Evolutionary conservation across 2,113 vertebrate genomes (phyloP), one percentile per base, ranked within the genome.

Genomic region (Chinchilla lanigera): DNA sequence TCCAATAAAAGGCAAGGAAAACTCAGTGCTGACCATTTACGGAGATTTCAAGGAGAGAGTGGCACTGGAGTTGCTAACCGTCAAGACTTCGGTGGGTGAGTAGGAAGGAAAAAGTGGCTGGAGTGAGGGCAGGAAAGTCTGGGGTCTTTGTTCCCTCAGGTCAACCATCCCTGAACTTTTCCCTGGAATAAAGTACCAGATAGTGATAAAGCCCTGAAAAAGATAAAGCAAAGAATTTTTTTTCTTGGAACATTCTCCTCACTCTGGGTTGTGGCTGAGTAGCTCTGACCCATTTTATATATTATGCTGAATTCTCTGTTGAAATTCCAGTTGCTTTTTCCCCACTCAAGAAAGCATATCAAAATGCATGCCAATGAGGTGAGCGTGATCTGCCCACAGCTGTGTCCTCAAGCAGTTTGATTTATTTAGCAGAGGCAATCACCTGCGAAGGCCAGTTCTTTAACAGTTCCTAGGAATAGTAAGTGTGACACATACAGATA

Each of bases 191-290:
- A 87, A 87, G 50, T n/a, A 19, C 52, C 47, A 58, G 67, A 75
- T 47, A 90, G 4, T 93, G 35, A 67, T 14, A 61, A 92, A 67
- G 50, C 52, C 73, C 38, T 82, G 90, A 69, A 95, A 96, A 86
- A 80, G 6, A 14, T 41, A 95, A 90, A 75, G 33, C 3, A 16
- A n/a, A 58, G 2, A 24, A 8, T 2, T 17, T 4, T 47, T 65
- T 54, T 75, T 33, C 33, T 84, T 54, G n/a, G n/a, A 65, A 47
- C 38, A 65, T 26, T 92, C 41, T 77, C 41, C 5, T 94, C 71
- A 86, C 38, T 80, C 7, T 78, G 65, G 56, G 16, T 54, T 94
- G 33, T 6, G 28, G 80, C 86, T 69, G 50, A 81, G 26, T 54
- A 47, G 60, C 84, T 83, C 26, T 24, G 47, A 77, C 24, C 58